Percentiles rank a stretch among this genome's conserved stretches.
Evolutionary conservation across 2,113 vertebrate species (phyloP).

Genomic region (Pygoscelis antarcticus): DNA sequence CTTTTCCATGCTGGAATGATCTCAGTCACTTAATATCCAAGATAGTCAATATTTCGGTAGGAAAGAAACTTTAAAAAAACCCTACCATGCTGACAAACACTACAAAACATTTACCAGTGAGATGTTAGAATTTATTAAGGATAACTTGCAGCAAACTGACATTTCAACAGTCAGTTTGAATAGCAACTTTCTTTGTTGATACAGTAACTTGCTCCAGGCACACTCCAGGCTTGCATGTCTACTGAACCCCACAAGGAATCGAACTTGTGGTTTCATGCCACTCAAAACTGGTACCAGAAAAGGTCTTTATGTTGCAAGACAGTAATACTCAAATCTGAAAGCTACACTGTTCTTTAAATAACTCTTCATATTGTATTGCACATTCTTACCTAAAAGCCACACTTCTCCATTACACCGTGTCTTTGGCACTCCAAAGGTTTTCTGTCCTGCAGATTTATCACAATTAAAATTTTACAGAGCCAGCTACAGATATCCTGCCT

Average conservation of each 20-base stretch:
- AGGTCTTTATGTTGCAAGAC: conserved; percentile 18
- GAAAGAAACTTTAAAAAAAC: not conserved
- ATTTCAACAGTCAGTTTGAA: conserved; percentile 38
- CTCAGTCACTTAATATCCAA: not conserved
- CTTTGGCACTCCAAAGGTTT: not conserved
- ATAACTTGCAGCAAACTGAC: conserved; percentile 25
- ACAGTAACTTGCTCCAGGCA: conserved; percentile 47
- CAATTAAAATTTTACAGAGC: not conserved
- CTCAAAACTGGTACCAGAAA: not conserved
- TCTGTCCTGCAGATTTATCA: not conserved
- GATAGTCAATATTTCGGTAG: not conserved
- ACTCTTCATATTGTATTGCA: not conserved
- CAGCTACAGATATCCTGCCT: not conserved
- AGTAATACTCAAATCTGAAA: conserved; percentile 31
- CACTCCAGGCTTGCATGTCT: conserved; percentile 20
- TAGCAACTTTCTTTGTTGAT: conserved; percentile 14
- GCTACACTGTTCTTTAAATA: conserved; percentile 1
- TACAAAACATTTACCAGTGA: not conserved
- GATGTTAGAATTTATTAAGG: conserved; percentile 16
- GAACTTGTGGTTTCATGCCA: conserved; percentile 19
- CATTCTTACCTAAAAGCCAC: not conserved
- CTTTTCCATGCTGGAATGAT: not conserved
- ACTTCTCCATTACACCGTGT: not conserved
- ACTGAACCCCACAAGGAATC: conserved; percentile 14
- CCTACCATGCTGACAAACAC: not conserved